These are phyloP conservation scores for Lasioglossum leucozonium DNA, from an alignment of 2,888 invertebrate genomes.

Conservation along the genomic window DNA sequence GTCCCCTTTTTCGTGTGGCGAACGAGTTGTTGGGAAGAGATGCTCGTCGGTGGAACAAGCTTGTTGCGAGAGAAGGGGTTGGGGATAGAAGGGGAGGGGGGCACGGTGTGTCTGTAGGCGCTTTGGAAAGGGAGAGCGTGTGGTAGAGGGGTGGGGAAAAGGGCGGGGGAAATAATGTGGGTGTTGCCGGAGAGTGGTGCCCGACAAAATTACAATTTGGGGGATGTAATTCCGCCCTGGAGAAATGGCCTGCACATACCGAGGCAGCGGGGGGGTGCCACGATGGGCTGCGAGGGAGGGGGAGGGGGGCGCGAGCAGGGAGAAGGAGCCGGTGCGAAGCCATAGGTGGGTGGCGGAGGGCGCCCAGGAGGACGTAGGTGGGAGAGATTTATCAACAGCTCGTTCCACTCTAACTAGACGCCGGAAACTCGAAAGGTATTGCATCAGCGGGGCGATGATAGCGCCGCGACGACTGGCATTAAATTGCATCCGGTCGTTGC, in stretches of 20 bases:
- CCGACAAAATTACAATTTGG: constrained; percentile 84
- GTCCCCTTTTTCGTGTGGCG: not conserved
- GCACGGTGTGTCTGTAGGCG: not conserved
- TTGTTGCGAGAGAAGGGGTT: not conserved
- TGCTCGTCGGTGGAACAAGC: constrained; percentile 23
- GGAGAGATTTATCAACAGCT: constrained; percentile 83
- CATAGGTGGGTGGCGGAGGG: constrained; percentile 44
- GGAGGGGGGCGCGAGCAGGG: constrained; percentile 46
- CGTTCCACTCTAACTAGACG: constrained; percentile 83
- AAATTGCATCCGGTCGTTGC: constrained; percentile 83
- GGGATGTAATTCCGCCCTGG: constrained; percentile 82
- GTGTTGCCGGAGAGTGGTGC: constrained; percentile 72
- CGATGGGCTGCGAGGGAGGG: constrained; percentile 51
- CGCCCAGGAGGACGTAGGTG: constrained; percentile 49
- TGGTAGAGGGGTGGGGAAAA: constrained; percentile 1
- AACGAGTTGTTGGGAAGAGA: constrained; percentile 16
- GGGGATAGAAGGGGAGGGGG: not conserved
- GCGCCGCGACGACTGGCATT: constrained; percentile 81
- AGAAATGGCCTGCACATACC: constrained; percentile 83
- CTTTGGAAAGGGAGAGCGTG: not conserved
- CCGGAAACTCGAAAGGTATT: constrained; percentile 83
- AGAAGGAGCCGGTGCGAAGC: constrained; percentile 52
- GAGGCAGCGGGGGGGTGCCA: constrained; percentile 52
- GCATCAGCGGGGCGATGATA: constrained; percentile 83
- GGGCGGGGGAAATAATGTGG: constrained; percentile 78